These are phyloP conservation scores for Drosophila arawakana DNA, from an alignment of 1,140 invertebrate species.

Conservation along the genomic window DNA sequence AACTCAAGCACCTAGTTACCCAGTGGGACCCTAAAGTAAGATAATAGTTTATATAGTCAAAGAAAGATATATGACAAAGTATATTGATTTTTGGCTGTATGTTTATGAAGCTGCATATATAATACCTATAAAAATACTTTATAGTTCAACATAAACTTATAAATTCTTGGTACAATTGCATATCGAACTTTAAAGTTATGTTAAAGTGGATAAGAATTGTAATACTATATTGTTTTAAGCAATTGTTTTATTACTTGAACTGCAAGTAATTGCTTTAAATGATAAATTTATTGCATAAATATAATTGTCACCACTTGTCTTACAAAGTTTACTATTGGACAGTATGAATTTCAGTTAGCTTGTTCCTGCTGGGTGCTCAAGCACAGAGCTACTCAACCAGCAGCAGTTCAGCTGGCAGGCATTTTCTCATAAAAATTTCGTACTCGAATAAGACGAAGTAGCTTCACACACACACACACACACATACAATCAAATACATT, in stretches of 20 bases:
- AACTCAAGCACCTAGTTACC: slow-evolving; percentile 1
- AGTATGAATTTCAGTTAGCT: slow-evolving; percentile 22
- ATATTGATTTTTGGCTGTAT: not conserved
- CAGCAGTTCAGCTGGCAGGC: slow-evolving; percentile 56
- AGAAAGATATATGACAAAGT: not conserved
- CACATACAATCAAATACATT: slow-evolving; percentile 12
- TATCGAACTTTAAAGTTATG: no score
- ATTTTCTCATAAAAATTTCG: slow-evolving; percentile 83
- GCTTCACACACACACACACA: slow-evolving; percentile 46
- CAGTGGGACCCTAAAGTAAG: slow-evolving; percentile 18
- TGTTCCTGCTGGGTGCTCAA: slow-evolving; percentile 41
- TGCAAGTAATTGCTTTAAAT: no score
- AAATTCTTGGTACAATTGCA: no score
- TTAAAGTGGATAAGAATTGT: no score
- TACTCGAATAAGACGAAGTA: slow-evolving; percentile 80
- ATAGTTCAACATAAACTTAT: no score
- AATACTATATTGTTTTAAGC: no score
- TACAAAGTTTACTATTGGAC: slow-evolving; percentile 3
- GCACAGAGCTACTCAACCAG: slow-evolving; percentile 41
- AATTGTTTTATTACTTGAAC: no score
- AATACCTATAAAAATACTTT: no score
- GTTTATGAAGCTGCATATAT: no score
- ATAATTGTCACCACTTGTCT: no score
- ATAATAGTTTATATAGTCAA: not conserved
- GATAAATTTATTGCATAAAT: no score